phyloP scores from a whole-genome alignment of 2,113 vertebrate species.

The Aegotheles bennettii region DNA sequence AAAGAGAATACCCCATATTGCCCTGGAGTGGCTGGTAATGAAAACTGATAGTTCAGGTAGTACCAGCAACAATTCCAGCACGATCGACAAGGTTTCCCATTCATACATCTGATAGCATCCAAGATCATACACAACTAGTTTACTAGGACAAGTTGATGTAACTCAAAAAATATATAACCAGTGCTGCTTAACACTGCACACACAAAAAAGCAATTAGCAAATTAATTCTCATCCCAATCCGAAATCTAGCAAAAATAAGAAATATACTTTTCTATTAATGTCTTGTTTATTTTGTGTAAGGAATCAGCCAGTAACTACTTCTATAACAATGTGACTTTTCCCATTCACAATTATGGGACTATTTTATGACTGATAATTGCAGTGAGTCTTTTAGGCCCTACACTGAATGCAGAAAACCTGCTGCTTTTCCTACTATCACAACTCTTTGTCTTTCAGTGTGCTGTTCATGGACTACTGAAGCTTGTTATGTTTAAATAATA shows the following conservation, averaged over 20 bases:
- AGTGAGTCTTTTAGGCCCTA: not conserved
- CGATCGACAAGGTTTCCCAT: not conserved
- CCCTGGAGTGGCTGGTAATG: not conserved
- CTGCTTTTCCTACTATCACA: not conserved
- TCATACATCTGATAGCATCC: not conserved
- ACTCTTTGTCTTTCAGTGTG: not conserved
- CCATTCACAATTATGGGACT: not conserved
- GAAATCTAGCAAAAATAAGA: not conserved
- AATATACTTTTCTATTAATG: not conserved
- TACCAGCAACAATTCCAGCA: not conserved
- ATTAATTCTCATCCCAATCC: not conserved
- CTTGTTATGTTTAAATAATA: constrained; percentile 1
- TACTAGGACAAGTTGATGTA: not conserved
- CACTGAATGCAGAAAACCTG: not conserved
- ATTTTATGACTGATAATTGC: not conserved
- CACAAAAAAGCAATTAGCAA: not conserved
- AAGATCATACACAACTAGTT: not conserved
- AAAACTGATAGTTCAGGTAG: not conserved
- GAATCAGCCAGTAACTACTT: not conserved
- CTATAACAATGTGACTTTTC: not conserved
- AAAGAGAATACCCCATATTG: not conserved
- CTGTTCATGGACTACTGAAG: not conserved
- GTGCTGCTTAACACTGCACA: not conserved
- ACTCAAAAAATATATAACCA: not conserved
- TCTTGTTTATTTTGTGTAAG: not conserved